Evolutionary conservation across 2,113 vertebrate species (phyloP), one percentile per base, ranked within the genome.

Genomic region (Gavia stellata): DNA sequence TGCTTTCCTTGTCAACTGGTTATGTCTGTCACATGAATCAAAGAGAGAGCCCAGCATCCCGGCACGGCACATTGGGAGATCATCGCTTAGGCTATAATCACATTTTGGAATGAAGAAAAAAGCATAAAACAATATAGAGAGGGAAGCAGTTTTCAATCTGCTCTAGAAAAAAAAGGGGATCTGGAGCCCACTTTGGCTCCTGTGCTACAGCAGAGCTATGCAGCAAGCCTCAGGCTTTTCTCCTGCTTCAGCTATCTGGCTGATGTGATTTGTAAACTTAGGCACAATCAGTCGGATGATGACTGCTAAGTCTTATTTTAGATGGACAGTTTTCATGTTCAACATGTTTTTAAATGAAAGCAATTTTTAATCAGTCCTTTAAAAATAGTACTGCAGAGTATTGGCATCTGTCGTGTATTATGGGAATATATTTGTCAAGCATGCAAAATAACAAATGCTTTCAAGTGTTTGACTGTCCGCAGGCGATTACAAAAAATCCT

Each of bases 321-420:
- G 96, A 95, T 89, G 95, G 96, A 61, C 86, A 92, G 68, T 94
- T 97, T 96, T 96, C 68, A 72, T 95, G 83, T 95, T 93, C 80
- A 96, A 95, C 92, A 91, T 95, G 91, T 94, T 94, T 95, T 93
- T 65, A 96, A 93, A 89, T 56, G n/a, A 96, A 96, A 95, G 91
- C 68, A 89, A 94, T 94, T 96, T 96, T 94, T 94, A 95, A 96
- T 96, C 96, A 25, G 9, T 59, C 52, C 68, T 96, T 94, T 94
- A 95, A 96, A 97, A 96, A 96, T 96, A 97, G 90, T 86, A 86
- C 82, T 79, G 56, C 86, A 89, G 68, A 78, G 63, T 94, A 96
- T 92, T 84, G 94, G 86, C 96, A 96, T 96, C 95, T 96, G 96
- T 87, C 52, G 1, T 84, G 77, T 86, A 92, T 95, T 91, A 94